Evolutionary conservation across 1,140 invertebrate species (phyloP), one percentile per base, ranked within the genome.

Genomic region (Macrobrachium rosenbergii): DNA sequence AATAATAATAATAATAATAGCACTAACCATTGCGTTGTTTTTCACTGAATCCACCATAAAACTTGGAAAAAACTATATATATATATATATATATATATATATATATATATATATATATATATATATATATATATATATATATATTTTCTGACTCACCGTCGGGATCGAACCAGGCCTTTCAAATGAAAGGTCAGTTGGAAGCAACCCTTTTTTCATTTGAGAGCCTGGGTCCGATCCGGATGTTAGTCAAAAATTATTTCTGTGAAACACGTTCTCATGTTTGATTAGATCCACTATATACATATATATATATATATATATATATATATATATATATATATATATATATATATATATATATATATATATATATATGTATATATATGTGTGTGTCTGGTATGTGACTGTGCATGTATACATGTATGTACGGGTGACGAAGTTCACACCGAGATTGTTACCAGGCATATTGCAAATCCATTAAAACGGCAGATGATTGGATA

Each of bases 331-430:
- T n/a, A 72, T 72, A 67, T 67, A 67, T 67, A 67, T 19, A 72
- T 72, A 72, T 72, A 28, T 72, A 21, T 72, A 72, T 72, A 72
- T 72, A 21, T 72, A 72, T 72, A 72, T 72, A 72, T 72, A 72
- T 72, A 28, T 72, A 28, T 72, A 72, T 72, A 72, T 72, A 72
- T 23, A 72, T 72, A 72, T 72, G 23, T 72, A 72, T 72, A 72
- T 69, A 23, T 69, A 23, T 69, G n/a, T 69, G n/a, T 69, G 5
- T 69, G 21, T 69, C 2, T 69, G 52, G n/a, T 21, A 67, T 67
- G 7, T 7, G 28, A 1, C 1, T 37, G 28, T 37, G 28, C 28
- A 37, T 37, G 23, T 67, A 6, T 67, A 6, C 11, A 69, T 69
- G 37, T 69, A 69, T 69, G 16, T 69, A 69, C 5, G 21, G 11